phyloP scores from a whole-genome alignment of 2,113 vertebrate species.

The Myrmecobius fasciatus region DNA sequence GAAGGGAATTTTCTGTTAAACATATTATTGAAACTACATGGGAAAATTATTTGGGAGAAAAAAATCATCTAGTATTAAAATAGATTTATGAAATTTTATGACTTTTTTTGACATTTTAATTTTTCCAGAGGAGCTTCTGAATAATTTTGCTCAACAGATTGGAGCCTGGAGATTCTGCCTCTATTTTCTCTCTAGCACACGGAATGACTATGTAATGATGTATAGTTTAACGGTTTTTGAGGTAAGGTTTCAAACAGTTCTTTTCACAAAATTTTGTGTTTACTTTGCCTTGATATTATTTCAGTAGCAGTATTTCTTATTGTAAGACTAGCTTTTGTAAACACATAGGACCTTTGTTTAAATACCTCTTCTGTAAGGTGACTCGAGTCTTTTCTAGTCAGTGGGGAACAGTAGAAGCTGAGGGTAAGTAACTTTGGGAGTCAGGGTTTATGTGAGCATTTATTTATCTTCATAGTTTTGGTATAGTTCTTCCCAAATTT shows the following conservation, averaged over 20 bases:
- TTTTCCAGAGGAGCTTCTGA: conserved; percentile 95
- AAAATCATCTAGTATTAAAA: not conserved
- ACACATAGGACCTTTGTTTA: not conserved
- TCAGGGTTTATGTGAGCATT: not conserved
- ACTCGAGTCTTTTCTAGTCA: not conserved
- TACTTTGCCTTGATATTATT: not conserved
- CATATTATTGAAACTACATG: conserved; percentile 15
- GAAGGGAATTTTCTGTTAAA: not conserved
- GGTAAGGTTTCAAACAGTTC: conserved; percentile 85
- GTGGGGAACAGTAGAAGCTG: not conserved
- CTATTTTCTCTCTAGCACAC: conserved; percentile 97
- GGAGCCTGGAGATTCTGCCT: conserved; percentile 98
- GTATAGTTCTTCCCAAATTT: not conserved
- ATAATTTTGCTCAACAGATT: conserved; percentile 99
- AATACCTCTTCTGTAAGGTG: not conserved
- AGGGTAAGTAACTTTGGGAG: not conserved
- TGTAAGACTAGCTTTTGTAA: not conserved
- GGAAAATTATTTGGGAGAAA: not conserved
- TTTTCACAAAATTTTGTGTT: conserved; percentile 41
- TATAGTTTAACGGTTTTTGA: conserved; percentile 99
- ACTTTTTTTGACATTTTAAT: conserved; percentile 65
- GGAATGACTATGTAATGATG: conserved; percentile 99
- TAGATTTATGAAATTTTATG: conserved; percentile 61
- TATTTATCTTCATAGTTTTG: not conserved
- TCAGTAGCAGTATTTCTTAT: not conserved